phyloP scores from a whole-genome alignment of 2,888 invertebrate genomes.

The Oeneis ivallda region DNA sequence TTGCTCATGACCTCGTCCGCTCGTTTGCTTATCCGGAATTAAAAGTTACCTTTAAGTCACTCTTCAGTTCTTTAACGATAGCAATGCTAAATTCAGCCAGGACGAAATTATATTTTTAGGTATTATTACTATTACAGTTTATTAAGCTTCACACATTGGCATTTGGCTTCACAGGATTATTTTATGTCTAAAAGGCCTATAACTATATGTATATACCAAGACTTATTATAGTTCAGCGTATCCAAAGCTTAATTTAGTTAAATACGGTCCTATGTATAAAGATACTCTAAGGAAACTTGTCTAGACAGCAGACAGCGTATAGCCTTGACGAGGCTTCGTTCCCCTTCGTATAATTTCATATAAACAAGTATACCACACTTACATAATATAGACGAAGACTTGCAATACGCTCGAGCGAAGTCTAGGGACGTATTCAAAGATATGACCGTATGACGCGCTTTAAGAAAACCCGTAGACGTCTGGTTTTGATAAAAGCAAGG shows the following conservation, averaged over 20 bases:
- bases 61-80: too few species aligned
- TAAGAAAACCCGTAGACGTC: constrained; percentile 18
- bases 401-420: constrained; percentile 15
- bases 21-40: too few species aligned
- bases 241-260: background rate
- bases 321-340: constrained; percentile 45
- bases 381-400: constrained; percentile 9
- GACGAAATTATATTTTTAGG: too few species aligned
- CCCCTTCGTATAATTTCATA: constrained; percentile 37
- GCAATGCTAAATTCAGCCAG: too few species aligned
- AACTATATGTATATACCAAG: too few species aligned
- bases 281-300: constrained; percentile 33
- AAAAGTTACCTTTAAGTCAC: too few species aligned
- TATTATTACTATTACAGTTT: too few species aligned
- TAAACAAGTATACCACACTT: background rate
- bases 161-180: too few species aligned
- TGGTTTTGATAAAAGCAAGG: constrained; percentile 12
- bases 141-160: too few species aligned
- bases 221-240: too few species aligned
- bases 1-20: too few species aligned
- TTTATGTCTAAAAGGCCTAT: too few species aligned
- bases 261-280: constrained; percentile 16
- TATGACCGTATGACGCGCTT: constrained; percentile 6
- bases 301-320: constrained; percentile 40
- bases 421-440: constrained; percentile 23